Evolutionary conservation across 2,888 invertebrate species (phyloP), one percentile per base, ranked within the genome.

Genomic region (Pammene fasciana): DNA sequence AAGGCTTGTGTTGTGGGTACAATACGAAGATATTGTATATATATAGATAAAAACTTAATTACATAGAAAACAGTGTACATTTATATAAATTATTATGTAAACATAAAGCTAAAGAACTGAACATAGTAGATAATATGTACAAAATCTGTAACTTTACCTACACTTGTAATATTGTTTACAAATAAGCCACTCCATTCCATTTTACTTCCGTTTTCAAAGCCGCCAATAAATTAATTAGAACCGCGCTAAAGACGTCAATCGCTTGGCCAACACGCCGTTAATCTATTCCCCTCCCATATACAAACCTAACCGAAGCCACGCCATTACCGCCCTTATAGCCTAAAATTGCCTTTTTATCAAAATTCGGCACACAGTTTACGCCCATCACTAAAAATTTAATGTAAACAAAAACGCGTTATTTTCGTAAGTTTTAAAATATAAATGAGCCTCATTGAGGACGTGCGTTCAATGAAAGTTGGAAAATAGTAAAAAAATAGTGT

Each of bases 221-320:
- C 71, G 88, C 88, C 86, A 89, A 89, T 89, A 90, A 90, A 88
- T 89, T 89, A 90, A 90, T 90, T 88, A 88, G 82, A 85, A 79
- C 78, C 79, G 73, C 86, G 80, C 86, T 89, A 89, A 85, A 91
- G 89, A 87, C 90, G 89, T 87, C 88, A 90, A 89, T 92, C 86
- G 88, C 87, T 81, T 87, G 87, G 82, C 81, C 76, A 72, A 72
- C 73, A 78, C 75, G 76, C 79, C 77, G 72, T 75, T 74, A 75
- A 78, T 76, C 78, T 79, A 78, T 83, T 84, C 86, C 86, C 80
- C 81, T 83, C 81, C 79, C 70, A 76, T 78, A 72, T 66, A 75
- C 78, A 76, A 76, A 75, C 72, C 57, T 65, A 68, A 73, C 75
- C 57, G 57, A 8, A 13, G 77, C 72, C 81, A 84, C 72, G 76